These are phyloP conservation scores for Otolemur crassicaudatus DNA, from an alignment of 2,797 vertebrate species.

Conservation along the genomic window DNA sequence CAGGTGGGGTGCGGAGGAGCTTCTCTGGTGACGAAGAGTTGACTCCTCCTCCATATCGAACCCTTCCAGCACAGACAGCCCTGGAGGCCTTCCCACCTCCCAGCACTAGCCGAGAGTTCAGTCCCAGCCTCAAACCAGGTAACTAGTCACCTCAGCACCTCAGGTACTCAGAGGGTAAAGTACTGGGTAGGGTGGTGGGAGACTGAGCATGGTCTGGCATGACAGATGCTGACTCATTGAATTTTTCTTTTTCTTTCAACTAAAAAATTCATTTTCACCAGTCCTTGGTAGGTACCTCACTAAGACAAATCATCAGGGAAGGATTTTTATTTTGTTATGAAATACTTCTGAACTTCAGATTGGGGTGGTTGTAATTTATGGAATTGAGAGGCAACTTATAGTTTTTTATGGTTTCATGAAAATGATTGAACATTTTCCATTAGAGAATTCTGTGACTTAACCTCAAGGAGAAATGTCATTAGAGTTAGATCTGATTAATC, in stretches of 20 bases:
- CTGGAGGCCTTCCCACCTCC: conserved; percentile 92
- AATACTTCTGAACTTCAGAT: conserved; percentile 41
- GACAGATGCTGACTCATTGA: conserved; percentile 78
- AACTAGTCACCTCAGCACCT: conserved; percentile 83
- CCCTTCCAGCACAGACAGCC: conserved; percentile 90
- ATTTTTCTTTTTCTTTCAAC: conserved; percentile 65
- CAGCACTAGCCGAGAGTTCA: conserved; percentile 90
- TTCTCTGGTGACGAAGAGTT: conserved; percentile 96
- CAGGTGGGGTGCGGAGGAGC: conserved; percentile 92
- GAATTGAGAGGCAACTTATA: neutral
- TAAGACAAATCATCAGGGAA: conserved; percentile 68
- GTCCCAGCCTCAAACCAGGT: conserved; percentile 95
- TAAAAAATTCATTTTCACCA: conserved; percentile 81
- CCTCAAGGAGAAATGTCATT: neutral
- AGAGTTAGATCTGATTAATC: neutral
- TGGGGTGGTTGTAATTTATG: neutral
- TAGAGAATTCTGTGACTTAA: conserved; percentile 19
- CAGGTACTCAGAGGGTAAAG: conserved; percentile 78
- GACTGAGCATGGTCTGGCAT: conserved; percentile 66
- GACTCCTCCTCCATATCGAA: conserved; percentile 93
- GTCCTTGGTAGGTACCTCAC: conserved; percentile 75
- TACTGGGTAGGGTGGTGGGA: conserved; percentile 79
- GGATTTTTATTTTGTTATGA: conserved; percentile 51
- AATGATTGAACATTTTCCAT: neutral
- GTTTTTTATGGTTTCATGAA: conserved; percentile 31